phyloP scores from a whole-genome alignment of 2,888 invertebrate species.

The Plagiodera versicolora region DNA sequence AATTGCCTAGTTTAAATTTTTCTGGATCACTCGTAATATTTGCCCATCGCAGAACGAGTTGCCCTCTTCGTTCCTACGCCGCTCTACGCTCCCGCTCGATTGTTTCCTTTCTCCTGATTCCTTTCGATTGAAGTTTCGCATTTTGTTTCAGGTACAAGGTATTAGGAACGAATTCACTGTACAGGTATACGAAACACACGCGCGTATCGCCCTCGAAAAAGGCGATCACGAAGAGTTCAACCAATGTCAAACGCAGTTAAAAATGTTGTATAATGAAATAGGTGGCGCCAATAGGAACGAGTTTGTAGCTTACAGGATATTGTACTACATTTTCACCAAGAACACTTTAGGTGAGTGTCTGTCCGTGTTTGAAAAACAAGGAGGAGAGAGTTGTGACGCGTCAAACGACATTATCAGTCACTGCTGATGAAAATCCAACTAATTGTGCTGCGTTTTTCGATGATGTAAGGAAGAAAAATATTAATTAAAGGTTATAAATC shows the following conservation, averaged over 20 bases:
- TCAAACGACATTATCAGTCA: no score
- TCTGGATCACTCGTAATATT: no score
- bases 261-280: slow-evolving; percentile 87
- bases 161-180: slow-evolving; percentile 93
- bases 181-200: slow-evolving; percentile 99
- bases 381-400: no score
- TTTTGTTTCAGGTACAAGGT: slow-evolving; percentile 80
- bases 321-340: slow-evolving; percentile 98
- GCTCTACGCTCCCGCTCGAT: no score
- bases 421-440: no score
- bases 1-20: no score
- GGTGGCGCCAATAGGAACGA: slow-evolving; percentile 79
- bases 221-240: slow-evolving; percentile 99
- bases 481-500: no score
- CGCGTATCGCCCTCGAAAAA: slow-evolving; percentile 94
- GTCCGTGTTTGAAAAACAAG: background rate
- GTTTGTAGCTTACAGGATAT: slow-evolving; percentile 94
- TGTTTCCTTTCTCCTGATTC: no score
- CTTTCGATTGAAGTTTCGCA: background rate
- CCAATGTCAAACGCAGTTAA: slow-evolving; percentile 98
- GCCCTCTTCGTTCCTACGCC: no score
- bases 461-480: no score
- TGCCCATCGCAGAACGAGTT: no score
- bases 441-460: no score
- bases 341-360: slow-evolving; percentile 82